These are phyloP conservation scores for Silvanus unidentatus DNA, from an alignment of 2,888 invertebrate species.

Conservation along the genomic window DNA sequence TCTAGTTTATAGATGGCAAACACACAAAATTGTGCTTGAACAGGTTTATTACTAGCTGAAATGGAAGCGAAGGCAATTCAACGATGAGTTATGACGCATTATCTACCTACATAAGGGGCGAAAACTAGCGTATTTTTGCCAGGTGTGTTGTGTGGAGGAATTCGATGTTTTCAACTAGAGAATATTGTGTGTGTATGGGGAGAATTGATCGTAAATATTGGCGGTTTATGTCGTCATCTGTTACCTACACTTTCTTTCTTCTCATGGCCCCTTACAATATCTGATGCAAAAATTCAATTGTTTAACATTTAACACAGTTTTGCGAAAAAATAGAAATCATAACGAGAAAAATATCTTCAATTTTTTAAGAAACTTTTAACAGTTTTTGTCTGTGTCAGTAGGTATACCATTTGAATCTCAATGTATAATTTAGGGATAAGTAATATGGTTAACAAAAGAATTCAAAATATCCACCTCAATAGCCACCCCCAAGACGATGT, in stretches of 20 bases:
- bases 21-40: conserved; percentile 38
- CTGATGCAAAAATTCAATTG: too few relatives aligned
- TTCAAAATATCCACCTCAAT: too few relatives aligned
- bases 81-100: conserved; percentile 47
- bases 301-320: too few relatives aligned
- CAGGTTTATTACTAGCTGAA: conserved; percentile 45
- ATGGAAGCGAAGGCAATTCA: conserved; percentile 47
- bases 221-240: conserved; percentile 47
- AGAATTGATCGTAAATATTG: conserved; percentile 47
- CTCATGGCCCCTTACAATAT: background rate
- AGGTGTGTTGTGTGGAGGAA: conserved; percentile 41
- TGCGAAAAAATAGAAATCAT: too few relatives aligned
- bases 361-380: too few relatives aligned
- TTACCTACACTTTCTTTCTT: conserved; percentile 36
- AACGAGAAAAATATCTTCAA: too few relatives aligned
- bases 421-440: too few relatives aligned
- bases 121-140: conserved; percentile 46
- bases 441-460: too few relatives aligned
- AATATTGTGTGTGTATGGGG: conserved; percentile 22
- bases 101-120: conserved; percentile 45
- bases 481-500: background rate
- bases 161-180: conserved; percentile 33
- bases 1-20: conserved; percentile 37
- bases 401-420: too few relatives aligned
- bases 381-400: too few relatives aligned